A percentile compares a stretch with the other conserved stretches of the same genome.
Conservation (phyloP, 2,797 vertebrate genomes). For the Graptemys geographica region DNA sequence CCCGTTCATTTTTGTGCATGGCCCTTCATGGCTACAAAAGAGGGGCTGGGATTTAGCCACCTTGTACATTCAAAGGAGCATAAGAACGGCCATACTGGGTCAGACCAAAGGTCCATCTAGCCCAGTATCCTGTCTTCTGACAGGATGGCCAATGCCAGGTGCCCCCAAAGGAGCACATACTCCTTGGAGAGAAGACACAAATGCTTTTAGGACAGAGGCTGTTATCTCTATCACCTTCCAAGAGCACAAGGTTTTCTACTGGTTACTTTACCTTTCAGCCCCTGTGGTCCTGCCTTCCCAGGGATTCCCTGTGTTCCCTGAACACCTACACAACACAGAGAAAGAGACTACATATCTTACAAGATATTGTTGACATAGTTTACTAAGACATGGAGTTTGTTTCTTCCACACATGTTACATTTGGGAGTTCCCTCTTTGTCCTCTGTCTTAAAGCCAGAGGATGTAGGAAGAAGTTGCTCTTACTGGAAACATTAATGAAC, state of each 20-base stretch:
- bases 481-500: neutral
- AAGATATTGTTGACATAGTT: neutral
- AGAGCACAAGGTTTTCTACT: neutral
- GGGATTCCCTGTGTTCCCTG: conserved; percentile 22
- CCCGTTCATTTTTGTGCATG: too few species aligned
- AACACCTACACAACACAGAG: conserved; percentile 28
- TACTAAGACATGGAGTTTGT: too few species aligned
- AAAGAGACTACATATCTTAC: neutral
- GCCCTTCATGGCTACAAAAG: neutral
- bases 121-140: too few species aligned
- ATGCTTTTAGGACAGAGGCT: neutral
- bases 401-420: neutral
- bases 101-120: too few species aligned
- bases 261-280: conserved; percentile 47
- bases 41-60: neutral
- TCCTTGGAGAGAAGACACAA: neutral
- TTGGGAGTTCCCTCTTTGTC: neutral
- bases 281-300: conserved; percentile 39
- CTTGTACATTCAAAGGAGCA: neutral
- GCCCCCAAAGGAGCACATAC: neutral
- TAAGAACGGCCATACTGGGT: too few species aligned
- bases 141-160: too few species aligned
- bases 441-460: neutral
- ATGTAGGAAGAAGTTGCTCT: neutral
- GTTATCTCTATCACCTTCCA: neutral